Evolutionary conservation across 2,888 invertebrate species (phyloP), one percentile per base, ranked within the genome.

Genomic region (Orthosia gothica): DNA sequence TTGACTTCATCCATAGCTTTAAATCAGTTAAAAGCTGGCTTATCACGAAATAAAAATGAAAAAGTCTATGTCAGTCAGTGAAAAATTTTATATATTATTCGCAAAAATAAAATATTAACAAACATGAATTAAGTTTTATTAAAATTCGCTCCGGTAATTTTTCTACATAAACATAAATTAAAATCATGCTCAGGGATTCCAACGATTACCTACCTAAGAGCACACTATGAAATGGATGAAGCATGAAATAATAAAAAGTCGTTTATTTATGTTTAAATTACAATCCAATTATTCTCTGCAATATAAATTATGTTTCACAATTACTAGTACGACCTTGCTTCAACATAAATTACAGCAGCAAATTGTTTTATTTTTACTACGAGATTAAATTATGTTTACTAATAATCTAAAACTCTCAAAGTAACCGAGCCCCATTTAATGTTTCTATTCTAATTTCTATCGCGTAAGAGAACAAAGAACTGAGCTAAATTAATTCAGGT

Each of bases 301-400:
- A 76, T 45, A 55, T 74, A 76, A 68, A 68, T 61, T 26, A 49
- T 13, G n/a, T n/a, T n/a, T n/a, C n/a, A n/a, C n/a, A n/a, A n/a
- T n/a, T n/a, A n/a, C n/a, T n/a, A n/a, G n/a, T 68, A n/a, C 12
- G 15, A 45, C 5, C n/a, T 54, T 68, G n/a, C 7, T 54, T 26
- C 9, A 61, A 45, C 15, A 20, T 61, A 1, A 73, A 55, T 63
- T 49, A 18, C 15, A 59, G 0, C 12, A 20, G n/a, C 5, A 18
- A 54, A 49, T 20, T 32, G 0, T 11, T 9, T 9, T 40, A 45
- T 26, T 75, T 54, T 75, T n/a, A 49, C 5, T 40, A 12, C 15
- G n/a, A 20, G 7, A 57, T 50, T 26, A 55, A 55, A 40, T 63
- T 49, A 49, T 49, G 12, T 62, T 62, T 16, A 16, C 4, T 45